Conservation (phyloP, 2,888 invertebrate genomes). For the Papilio elwesi region DNA sequence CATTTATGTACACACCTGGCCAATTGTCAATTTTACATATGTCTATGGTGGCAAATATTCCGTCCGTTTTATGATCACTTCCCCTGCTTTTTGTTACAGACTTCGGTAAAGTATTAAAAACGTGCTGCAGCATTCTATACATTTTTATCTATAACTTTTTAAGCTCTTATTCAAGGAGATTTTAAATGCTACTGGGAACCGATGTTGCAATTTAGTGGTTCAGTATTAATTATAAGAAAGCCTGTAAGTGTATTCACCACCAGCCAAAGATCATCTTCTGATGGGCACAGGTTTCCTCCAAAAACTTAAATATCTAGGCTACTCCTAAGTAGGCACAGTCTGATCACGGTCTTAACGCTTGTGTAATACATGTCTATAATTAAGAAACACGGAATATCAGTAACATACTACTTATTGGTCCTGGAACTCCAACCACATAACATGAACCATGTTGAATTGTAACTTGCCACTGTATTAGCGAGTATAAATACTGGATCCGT, state of each 20-base stretch:
- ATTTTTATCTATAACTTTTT: not conserved
- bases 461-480: not conserved
- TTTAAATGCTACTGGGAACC: not conserved
- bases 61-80: not conserved
- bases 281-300: not conserved
- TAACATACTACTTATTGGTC: constrained; percentile 10
- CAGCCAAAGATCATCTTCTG: not conserved
- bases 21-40: constrained; percentile 12
- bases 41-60: not conserved
- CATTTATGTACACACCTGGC: constrained; percentile 20
- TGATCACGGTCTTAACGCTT: too few species aligned
- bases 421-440: not conserved
- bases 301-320: not conserved
- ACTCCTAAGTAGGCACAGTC: too few species aligned
- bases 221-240: not conserved
- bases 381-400: not conserved
- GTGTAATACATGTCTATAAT: too few species aligned
- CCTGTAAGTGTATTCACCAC: not conserved
- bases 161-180: not conserved
- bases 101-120: not conserved
- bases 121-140: not conserved
- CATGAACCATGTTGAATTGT: constrained; percentile 18
- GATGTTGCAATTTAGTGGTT: too few species aligned
- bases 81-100: not conserved
- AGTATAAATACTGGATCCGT: constrained; percentile 16